Evolutionary conservation across 1,140 invertebrate genomes (phyloP).

Genomic region (Cydia fagiglandana): DNA sequence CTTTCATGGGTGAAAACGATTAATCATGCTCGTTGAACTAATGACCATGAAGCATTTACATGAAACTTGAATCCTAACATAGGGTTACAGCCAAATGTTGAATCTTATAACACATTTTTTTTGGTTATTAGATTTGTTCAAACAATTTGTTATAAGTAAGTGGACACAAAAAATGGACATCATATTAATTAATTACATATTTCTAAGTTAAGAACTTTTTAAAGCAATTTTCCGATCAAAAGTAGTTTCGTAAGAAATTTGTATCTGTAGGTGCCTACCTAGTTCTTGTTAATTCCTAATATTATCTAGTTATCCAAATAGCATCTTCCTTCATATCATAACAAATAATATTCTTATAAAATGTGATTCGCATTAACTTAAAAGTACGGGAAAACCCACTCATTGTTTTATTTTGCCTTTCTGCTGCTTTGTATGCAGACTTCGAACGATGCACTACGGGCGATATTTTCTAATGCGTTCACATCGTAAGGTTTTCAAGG

Average conservation of each 20-base stretch:
- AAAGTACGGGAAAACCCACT: background rate
- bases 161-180: too few relatives aligned
- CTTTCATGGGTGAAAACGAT: slow-evolving; percentile 18
- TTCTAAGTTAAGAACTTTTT: too few relatives aligned
- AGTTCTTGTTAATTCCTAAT: background rate
- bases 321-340: background rate
- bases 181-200: too few relatives aligned
- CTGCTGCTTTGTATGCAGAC: slow-evolving; percentile 8
- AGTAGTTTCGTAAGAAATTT: too few relatives aligned
- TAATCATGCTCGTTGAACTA: slow-evolving; percentile 7
- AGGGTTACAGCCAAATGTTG: too few relatives aligned
- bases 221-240: too few relatives aligned
- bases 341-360: background rate
- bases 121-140: too few relatives aligned
- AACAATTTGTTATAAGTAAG: too few relatives aligned
- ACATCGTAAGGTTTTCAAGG: background rate
- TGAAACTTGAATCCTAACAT: background rate
- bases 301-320: background rate
- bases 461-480: background rate
- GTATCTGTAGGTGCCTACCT: too few relatives aligned
- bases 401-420: background rate
- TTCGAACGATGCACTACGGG: background rate
- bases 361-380: background rate
- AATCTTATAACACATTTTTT: too few relatives aligned
- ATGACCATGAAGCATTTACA: background rate